Percentiles rank a stretch among this genome's conserved stretches.
These are phyloP conservation scores for Cecidostiba fungosa DNA, from an alignment of 2,888 invertebrate genomes.

Conservation along the genomic window DNA sequence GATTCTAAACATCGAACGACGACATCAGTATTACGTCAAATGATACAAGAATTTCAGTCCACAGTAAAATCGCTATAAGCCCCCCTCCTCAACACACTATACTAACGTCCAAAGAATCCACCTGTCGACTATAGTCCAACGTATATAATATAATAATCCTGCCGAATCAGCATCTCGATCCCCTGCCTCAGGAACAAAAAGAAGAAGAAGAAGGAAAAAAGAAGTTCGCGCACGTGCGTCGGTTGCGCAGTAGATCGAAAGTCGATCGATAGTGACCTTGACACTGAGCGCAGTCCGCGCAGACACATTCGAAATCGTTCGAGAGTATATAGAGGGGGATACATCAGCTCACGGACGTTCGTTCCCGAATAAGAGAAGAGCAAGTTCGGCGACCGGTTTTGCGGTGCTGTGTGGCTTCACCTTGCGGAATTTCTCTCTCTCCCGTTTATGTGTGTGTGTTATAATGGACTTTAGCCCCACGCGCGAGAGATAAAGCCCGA, in stretches of 20 bases:
- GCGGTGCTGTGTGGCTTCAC: conserved; percentile 57
- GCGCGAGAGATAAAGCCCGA: conserved; percentile 32
- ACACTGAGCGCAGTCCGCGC: conserved; percentile 44
- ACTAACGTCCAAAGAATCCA: background rate
- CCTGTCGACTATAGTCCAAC: background rate
- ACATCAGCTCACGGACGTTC: background rate
- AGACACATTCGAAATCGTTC: conserved; percentile 51
- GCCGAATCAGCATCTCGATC: background rate
- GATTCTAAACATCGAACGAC: background rate
- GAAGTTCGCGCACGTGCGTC: conserved; percentile 4
- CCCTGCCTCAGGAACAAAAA: background rate
- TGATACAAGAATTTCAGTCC: background rate
- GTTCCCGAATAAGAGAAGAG: conserved; percentile 32
- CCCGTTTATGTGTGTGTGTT: background rate
- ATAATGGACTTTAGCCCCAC: conserved; percentile 43
- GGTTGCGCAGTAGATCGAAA: conserved; percentile 31
- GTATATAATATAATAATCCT: background rate
- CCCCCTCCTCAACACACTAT: background rate
- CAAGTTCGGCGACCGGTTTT: conserved; percentile 60
- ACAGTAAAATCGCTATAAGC: background rate
- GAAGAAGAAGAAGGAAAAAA: background rate
- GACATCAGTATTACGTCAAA: background rate
- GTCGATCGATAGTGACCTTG: conserved; percentile 59
- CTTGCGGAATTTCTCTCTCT: conserved; percentile 46
- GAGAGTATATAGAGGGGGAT: background rate